Evolutionary conservation across 2,797 vertebrate genomes (phyloP).

Genomic region (Champsocephalus esox): DNA sequence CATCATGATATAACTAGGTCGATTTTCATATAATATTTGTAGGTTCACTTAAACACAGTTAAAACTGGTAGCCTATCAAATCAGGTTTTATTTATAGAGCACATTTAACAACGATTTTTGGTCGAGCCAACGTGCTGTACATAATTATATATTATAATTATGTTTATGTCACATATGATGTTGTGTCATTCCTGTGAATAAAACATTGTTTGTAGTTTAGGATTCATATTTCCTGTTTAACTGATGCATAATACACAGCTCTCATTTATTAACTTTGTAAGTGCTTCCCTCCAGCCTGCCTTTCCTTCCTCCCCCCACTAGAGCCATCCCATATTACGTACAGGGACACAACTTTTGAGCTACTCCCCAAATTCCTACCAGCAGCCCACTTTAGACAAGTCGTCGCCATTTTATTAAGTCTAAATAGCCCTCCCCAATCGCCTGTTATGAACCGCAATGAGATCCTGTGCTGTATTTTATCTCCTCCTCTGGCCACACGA

Average conservation of each 20-base stretch:
- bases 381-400: constrained; percentile 67
- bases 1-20: background rate
- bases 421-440: constrained; percentile 68
- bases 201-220: background rate
- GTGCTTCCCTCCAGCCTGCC: background rate
- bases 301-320: background rate
- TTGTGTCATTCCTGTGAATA: background rate
- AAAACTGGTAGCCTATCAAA: no score
- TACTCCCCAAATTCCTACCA: constrained; percentile 48
- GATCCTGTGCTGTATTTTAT: constrained; percentile 65
- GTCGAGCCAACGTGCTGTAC: no score
- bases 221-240: constrained; percentile 3
- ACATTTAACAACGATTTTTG: no score
- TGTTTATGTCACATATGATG: no score
- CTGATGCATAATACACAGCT: background rate
- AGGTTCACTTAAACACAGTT: no score
- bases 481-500: constrained; percentile 71
- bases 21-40: no score
- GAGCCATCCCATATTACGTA: constrained; percentile 1
- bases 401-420: constrained; percentile 82
- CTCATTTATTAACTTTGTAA: constrained; percentile 45
- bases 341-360: constrained; percentile 64
- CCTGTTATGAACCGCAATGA: constrained; percentile 67
- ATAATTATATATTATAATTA: no score
- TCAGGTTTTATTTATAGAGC: no score